Base-by-base conservation (phyloP, 2,797 vertebrate genomes). In the Microcaecilia unicolor region DNA sequence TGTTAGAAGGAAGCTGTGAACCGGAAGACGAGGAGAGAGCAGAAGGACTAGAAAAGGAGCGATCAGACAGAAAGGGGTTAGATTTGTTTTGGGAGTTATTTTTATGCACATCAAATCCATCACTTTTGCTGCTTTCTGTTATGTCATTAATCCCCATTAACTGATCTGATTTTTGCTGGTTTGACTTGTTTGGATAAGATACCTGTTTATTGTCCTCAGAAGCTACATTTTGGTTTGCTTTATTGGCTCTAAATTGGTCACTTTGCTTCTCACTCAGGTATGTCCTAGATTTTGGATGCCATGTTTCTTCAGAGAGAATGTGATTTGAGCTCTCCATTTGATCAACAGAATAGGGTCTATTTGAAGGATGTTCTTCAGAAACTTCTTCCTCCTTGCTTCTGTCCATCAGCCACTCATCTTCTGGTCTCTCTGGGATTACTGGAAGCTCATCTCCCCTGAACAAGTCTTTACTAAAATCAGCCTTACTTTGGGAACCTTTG, bases 361-460 rank as follows among this genome's bases (percentile, higher is more conserved):
- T n/a, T n/a, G n/a, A n/a, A n/a, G n/a, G n/a, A 20, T 8, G 16
- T 1, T 9, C 18, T 6, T 8, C 43, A 8, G 22, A 0, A 1
- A 9, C 23, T 14, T 31, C 8, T 0, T 0, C 1, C 3, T 10
- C n/a, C n/a, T n/a, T 58, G 34, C 61, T 57, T 8, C n/a, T n/a
- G n/a, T n/a, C n/a, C n/a, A n/a, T n/a, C 22, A 78, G 33, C 37
- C 51, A 64, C 33, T 83, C 77, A 0, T 84, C 81, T 30, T 84
- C 82, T 0, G 39, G 23, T 34, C 53, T 43, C 24, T 36, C 50
- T 0, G 25, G 78, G 31, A 85, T 82, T 24, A 60, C 72, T 0
- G 80, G 70, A 3, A 83, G 74, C 6, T 25, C 0, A 3, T 46
- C 13, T 14, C n/a, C n/a, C n/a, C n/a, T n/a, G n/a, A n/a, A 23